Evolutionary conservation across 1,140 invertebrate species (phyloP).

Genomic region (Cydia splendana): DNA sequence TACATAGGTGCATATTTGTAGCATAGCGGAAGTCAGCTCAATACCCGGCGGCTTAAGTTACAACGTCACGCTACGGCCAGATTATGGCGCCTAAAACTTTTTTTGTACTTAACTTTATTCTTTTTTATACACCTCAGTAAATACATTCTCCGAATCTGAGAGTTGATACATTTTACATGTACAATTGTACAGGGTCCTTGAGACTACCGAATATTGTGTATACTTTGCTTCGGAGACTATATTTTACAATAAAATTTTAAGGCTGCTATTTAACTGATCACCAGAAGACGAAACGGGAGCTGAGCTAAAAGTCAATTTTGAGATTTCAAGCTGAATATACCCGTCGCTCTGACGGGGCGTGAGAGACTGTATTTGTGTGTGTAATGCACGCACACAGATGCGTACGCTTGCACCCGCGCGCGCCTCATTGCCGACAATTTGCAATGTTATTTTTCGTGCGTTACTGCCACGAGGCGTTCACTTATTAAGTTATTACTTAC

Average conservation of each 20-base stretch:
- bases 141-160: neutral
- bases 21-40: neutral
- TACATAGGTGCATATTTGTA: neutral
- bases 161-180: neutral
- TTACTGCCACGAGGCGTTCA: too few species aligned
- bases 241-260: neutral
- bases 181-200: neutral
- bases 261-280: too few species aligned
- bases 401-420: too few species aligned
- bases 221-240: neutral
- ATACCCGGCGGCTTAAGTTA: neutral
- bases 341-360: too few species aligned
- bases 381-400: too few species aligned
- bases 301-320: too few species aligned
- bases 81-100: neutral
- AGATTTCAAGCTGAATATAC: too few species aligned
- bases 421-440: too few species aligned
- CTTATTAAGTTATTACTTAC: too few species aligned
- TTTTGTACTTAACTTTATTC: slow-evolving; percentile 1
- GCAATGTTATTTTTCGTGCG: too few species aligned
- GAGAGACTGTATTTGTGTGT: too few species aligned
- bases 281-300: too few species aligned
- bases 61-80: neutral
- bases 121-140: neutral
- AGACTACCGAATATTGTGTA: neutral